These are phyloP conservation scores for Bufo gargarizans DNA, from an alignment of 2,113 vertebrate species.

Conservation along the genomic window DNA sequence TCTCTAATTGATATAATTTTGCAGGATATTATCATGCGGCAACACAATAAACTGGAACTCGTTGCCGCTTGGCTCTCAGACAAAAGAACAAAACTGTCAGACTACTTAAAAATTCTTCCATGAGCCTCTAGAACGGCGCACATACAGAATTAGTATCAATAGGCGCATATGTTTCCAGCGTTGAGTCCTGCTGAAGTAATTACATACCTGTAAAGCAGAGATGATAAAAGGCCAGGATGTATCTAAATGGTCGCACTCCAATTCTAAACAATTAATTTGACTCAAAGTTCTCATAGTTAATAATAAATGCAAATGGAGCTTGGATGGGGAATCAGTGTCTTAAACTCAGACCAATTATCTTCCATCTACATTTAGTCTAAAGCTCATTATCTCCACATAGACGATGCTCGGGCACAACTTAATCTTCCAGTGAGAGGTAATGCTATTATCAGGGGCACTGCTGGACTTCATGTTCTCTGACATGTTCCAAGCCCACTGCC, in stretches of 20 bases:
- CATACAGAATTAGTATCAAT: not conserved
- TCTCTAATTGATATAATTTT: conserved; percentile 44
- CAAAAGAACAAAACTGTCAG: conserved; percentile 34
- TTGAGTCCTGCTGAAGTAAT: not conserved
- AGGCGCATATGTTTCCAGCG: not conserved
- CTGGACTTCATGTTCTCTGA: not conserved
- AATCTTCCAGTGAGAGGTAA: not conserved
- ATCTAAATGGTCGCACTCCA: not conserved
- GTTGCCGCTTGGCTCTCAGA: not conserved
- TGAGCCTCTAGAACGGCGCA: not conserved
- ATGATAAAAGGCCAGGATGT: not conserved
- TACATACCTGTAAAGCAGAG: not conserved
- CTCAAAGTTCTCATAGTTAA: not conserved
- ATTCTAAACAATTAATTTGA: not conserved
- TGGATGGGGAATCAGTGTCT: not conserved
- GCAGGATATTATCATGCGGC: not conserved
- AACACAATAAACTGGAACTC: conserved; percentile 17
- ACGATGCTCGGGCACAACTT: not conserved
- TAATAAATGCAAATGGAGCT: not conserved
- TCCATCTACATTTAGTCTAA: not conserved
- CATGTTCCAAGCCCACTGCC: too few relatives aligned
- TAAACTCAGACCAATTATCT: not conserved
- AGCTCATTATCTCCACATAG: not conserved
- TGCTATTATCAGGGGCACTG: not conserved
- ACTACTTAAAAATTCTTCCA: conserved; percentile 15